phyloP scores from a whole-genome alignment of 1,140 invertebrate genomes.

The Formica selysi region DNA sequence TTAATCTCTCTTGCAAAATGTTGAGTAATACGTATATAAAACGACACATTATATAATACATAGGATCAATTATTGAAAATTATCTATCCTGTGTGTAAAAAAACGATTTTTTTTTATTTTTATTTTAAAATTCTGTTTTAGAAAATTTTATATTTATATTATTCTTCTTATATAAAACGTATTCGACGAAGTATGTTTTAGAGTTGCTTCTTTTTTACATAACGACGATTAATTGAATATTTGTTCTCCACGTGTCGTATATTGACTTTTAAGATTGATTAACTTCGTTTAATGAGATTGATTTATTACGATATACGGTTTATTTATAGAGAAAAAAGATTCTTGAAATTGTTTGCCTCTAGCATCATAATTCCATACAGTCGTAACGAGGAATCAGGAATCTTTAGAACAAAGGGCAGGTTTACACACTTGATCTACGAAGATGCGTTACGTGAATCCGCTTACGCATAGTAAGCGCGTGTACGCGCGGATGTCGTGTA shows the following conservation, averaged over 20 bases:
- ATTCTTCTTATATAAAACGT: no score
- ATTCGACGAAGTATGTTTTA: no score
- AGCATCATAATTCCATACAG: background rate
- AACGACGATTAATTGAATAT: no score
- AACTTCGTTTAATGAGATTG: no score
- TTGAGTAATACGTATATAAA: background rate
- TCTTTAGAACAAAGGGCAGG: background rate
- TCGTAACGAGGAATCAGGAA: background rate
- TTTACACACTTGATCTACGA: conserved; percentile 13
- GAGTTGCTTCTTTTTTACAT: no score
- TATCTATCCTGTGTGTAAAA: background rate
- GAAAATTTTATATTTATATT: no score
- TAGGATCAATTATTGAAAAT: background rate
- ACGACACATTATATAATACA: background rate
- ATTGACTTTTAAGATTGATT: no score
- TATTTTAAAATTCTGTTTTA: no score
- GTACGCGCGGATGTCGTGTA: background rate
- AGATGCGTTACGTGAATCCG: conserved; percentile 21
- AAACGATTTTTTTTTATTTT: background rate
- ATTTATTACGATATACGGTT: no score
- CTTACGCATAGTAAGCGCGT: background rate
- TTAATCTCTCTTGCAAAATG: background rate
- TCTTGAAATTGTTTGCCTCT: background rate
- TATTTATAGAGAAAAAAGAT: background rate
- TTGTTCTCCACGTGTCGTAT: no score